Evolutionary conservation across 2,888 invertebrate species (phyloP).

Genomic region (Ischnus inquisitorius): DNA sequence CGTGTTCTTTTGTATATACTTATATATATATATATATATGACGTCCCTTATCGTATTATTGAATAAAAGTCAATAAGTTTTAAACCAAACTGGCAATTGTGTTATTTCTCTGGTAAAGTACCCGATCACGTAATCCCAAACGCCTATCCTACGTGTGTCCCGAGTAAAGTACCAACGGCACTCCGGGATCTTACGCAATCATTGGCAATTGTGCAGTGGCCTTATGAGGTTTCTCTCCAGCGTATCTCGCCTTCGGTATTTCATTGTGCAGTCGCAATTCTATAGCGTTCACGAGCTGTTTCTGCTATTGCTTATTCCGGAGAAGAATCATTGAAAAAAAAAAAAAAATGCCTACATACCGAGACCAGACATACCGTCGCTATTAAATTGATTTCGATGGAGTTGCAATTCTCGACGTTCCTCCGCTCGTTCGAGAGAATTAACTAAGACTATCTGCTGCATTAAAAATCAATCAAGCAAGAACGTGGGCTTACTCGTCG

Average conservation of each 20-base stretch:
- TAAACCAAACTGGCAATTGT: slow-evolving; percentile 38
- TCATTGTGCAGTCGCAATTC: not conserved
- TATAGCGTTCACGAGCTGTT: slow-evolving; percentile 8
- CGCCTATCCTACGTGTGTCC: slow-evolving; percentile 49
- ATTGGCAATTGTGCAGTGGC: slow-evolving; percentile 48
- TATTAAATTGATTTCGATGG: not conserved
- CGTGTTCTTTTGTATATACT: not conserved
- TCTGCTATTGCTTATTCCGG: not conserved
- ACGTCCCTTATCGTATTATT: slow-evolving; percentile 45
- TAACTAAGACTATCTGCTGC: not conserved
- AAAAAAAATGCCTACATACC: not conserved
- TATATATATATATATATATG: slow-evolving; percentile 10
- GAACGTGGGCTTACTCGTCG: slow-evolving; percentile 44
- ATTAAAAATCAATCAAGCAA: slow-evolving; percentile 24
- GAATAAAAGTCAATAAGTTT: slow-evolving; percentile 62
- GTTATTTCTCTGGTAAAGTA: slow-evolving; percentile 31
- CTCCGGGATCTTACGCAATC: slow-evolving; percentile 51
- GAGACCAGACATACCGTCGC: slow-evolving; percentile 28
- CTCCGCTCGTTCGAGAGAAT: not conserved
- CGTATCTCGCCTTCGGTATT: slow-evolving; percentile 27
- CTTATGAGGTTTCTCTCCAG: slow-evolving; percentile 42
- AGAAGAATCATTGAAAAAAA: not conserved
- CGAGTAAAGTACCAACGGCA: slow-evolving; percentile 29
- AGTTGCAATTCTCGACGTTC: slow-evolving; percentile 20
- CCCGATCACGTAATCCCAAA: slow-evolving; percentile 56